Conservation (phyloP, 2,888 invertebrate genomes). For the Lepeophtheirus nordmannii region DNA sequence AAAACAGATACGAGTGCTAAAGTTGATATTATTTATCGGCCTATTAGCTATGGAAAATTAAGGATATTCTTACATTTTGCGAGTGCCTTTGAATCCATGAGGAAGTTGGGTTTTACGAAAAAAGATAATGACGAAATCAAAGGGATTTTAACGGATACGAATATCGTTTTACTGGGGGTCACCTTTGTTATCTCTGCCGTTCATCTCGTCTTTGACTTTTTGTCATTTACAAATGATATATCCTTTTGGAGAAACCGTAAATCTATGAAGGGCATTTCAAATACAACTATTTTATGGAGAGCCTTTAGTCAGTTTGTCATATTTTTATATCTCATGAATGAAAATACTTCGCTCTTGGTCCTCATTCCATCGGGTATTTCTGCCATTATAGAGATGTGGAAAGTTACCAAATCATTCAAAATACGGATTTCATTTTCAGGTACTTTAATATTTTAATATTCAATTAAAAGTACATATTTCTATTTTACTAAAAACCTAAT, state of each 20-base stretch:
- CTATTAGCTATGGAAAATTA: constrained; percentile 25
- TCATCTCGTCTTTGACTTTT: constrained; percentile 82
- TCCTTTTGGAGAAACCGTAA: constrained; percentile 76
- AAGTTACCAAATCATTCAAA: constrained; percentile 77
- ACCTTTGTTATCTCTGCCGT: constrained; percentile 78
- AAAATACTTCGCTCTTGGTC: constrained; percentile 72
- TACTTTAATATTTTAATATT: constrained; percentile 38
- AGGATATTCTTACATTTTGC: constrained; percentile 56
- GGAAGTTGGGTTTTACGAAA: constrained; percentile 64
- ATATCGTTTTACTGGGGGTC: constrained; percentile 70
- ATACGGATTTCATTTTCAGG: constrained; percentile 37
- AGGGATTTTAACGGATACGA: constrained; percentile 87
- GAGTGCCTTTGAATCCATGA: constrained; percentile 52
- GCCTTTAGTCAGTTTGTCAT: constrained; percentile 80
- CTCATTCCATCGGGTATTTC: constrained; percentile 21
- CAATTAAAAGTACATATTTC: too few relatives aligned
- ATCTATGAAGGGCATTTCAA: constrained; percentile 67
- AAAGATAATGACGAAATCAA: constrained; percentile 94
- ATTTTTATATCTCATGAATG: constrained; percentile 78
- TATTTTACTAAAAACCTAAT: too few relatives aligned
- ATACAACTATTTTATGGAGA: constrained; percentile 77
- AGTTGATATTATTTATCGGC: constrained; percentile 38
- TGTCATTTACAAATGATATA: constrained; percentile 95
- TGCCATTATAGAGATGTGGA: constrained; percentile 58
- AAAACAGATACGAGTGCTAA: constrained; percentile 46